Evolutionary conservation across 2,888 invertebrate species (phyloP).

Genomic region (Campoletis raptor): DNA sequence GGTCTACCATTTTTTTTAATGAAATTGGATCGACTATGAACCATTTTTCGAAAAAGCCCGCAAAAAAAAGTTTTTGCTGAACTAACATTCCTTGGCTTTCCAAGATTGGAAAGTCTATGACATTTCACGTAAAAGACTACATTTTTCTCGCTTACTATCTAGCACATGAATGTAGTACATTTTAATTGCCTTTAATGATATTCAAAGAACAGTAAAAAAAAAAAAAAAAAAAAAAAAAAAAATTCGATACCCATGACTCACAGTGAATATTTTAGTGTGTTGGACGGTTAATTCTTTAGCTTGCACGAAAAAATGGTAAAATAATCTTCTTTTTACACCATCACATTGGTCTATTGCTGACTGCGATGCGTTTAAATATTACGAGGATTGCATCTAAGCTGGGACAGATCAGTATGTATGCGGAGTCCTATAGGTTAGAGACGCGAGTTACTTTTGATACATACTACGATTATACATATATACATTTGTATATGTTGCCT

Average conservation of each 20-base stretch:
- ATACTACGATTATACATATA: background rate
- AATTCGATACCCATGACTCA: background rate
- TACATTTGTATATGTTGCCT: slow-evolving; percentile 12
- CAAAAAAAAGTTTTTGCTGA: too few relatives aligned
- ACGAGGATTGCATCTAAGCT: slow-evolving; percentile 7
- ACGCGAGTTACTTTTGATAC: slow-evolving; percentile 35
- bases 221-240: too few relatives aligned
- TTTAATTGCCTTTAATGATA: background rate
- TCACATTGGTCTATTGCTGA: background rate
- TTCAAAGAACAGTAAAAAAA: background rate
- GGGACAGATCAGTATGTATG: slow-evolving; percentile 10
- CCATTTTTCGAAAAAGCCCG: too few relatives aligned
- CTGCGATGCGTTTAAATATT: slow-evolving; percentile 13
- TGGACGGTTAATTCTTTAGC: background rate
- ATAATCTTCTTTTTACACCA: background rate
- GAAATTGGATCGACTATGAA: too few relatives aligned
- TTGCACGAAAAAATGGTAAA: background rate
- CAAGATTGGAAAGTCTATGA: too few relatives aligned
- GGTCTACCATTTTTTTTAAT: too few relatives aligned
- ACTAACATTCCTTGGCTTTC: too few relatives aligned
- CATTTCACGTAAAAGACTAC: too few relatives aligned
- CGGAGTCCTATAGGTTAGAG: slow-evolving; percentile 9
- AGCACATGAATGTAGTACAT: background rate
- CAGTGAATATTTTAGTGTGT: background rate
- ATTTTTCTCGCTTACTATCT: too few relatives aligned